Evolutionary conservation across 2,888 invertebrate species (phyloP).

Genomic region (Muschampia plurimacula): DNA sequence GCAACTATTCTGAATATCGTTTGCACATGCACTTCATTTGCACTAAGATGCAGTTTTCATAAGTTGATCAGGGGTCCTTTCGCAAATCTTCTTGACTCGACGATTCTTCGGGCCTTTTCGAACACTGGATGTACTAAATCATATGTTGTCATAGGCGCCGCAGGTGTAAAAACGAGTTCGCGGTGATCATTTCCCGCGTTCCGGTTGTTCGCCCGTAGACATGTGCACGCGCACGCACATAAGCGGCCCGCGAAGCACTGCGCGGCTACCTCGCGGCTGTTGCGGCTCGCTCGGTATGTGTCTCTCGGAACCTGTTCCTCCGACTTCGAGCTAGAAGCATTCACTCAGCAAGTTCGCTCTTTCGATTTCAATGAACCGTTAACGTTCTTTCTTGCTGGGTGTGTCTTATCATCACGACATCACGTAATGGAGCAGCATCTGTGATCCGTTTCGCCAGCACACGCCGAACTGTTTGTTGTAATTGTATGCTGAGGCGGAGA

Average conservation of each 20-base stretch:
- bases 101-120: constrained; percentile 19
- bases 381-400: constrained; percentile 70
- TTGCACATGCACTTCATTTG: constrained; percentile 67
- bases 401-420: constrained; percentile 70
- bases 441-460: constrained; percentile 43
- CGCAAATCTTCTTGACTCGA: constrained; percentile 34
- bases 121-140: constrained; percentile 49
- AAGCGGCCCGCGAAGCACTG: constrained; percentile 78
- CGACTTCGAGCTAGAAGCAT: constrained; percentile 57
- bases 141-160: constrained; percentile 56
- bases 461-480: constrained; percentile 20
- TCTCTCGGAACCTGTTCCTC: constrained; percentile 78
- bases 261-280: constrained; percentile 61
- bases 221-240: constrained; percentile 69
- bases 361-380: constrained; percentile 85
- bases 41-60: constrained; percentile 50
- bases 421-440: constrained; percentile 66
- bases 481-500: constrained; percentile 6
- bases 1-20: constrained; percentile 49
- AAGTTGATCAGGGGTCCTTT: constrained; percentile 39
- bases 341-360: constrained; percentile 68
- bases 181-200: constrained; percentile 54
- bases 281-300: constrained; percentile 72
- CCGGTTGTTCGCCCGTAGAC: constrained; percentile 52
- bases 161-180: constrained; percentile 52